Base-by-base conservation (phyloP, 1,140 invertebrate species). In the Propsilocerus akamusi region DNA sequence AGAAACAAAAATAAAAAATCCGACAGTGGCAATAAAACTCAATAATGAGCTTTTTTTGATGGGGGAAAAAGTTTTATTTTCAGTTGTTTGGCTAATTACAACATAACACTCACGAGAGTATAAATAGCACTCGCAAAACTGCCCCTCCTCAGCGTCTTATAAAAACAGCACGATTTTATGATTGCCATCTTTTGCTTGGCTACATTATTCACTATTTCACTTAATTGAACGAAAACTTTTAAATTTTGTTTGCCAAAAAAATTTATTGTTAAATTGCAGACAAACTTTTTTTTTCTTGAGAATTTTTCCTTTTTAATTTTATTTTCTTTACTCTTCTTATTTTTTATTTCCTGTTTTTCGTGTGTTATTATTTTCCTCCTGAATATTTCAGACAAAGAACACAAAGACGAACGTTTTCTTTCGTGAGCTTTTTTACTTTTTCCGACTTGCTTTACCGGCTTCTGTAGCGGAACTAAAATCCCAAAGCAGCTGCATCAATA, bases 101-200 rank as follows among this genome's bases (percentile, higher is more conserved):
- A 32, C 20, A n/a, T 14, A 3, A 5, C 53, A 78, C 75, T 75
- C 68, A 87, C 83, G 72, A 76, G 63, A 0, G 81, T 81, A 59
- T 85, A 86, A 57, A 81, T 56, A 32, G 76, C 83, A 53, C 81
- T 77, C 20, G 81, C 83, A 54, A 80, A 84, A 62, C 83, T 83
- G 12, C 83, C 85, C 52, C 72, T 77, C 23, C 82, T 74, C 20
- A 88, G 74, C 23, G 81, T 81, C 50, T 77, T 73, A 81, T 81
- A 87, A 58, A 82, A 87, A 63, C 85, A 88, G 63, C 83, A 87
- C 34, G 81, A 81, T 54, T 81, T 75, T 58, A 88, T 74, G 56
- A 88, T 79, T 32, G 81, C 74, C 83, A 86, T 87, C 14, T 41
- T 41, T 20, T 20, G 17, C 22, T 41, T 20, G 5, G 17, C 34